A percentile compares a stretch with the other conserved stretches of the same genome.
Conservation (phyloP, 1,140 invertebrate species). For the Hyles vespertilio region DNA sequence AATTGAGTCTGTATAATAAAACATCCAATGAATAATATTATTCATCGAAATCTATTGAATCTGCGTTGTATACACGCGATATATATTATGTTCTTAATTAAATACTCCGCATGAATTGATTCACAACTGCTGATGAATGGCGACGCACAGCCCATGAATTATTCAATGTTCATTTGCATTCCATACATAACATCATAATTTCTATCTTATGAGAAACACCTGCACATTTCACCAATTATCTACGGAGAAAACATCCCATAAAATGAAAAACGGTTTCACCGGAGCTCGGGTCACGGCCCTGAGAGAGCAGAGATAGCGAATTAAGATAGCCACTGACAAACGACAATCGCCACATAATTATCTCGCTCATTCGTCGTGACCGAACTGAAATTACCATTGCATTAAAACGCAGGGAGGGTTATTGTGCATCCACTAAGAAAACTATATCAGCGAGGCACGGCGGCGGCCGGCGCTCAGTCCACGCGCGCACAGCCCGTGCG, state of each 20-base stretch:
- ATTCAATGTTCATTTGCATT: too few species aligned
- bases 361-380: slow-evolving; percentile 68
- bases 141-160: too few species aligned
- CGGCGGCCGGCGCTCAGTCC: slow-evolving; percentile 55
- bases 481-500: slow-evolving; percentile 46
- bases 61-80: too few species aligned
- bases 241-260: slow-evolving; percentile 47
- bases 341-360: slow-evolving; percentile 66
- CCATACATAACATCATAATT: slow-evolving; percentile 11
- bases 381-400: slow-evolving; percentile 62
- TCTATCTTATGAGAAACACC: slow-evolving; percentile 17
- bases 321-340: slow-evolving; percentile 61
- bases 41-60: too few species aligned
- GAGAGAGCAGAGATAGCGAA: slow-evolving; percentile 59
- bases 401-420: slow-evolving; percentile 67
- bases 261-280: slow-evolving; percentile 64
- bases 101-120: too few species aligned
- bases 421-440: slow-evolving; percentile 67
- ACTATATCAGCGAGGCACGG: slow-evolving; percentile 61
- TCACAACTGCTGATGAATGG: too few species aligned
- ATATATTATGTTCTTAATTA: too few species aligned
- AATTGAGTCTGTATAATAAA: too few species aligned
- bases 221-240: slow-evolving; percentile 33
- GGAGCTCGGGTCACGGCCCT: slow-evolving; percentile 56
- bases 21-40: too few species aligned